Percentiles rank a stretch among this genome's conserved stretches.
These are phyloP conservation scores for Ispidina lecontei DNA, from an alignment of 2,797 vertebrate genomes.

Conservation along the genomic window DNA sequence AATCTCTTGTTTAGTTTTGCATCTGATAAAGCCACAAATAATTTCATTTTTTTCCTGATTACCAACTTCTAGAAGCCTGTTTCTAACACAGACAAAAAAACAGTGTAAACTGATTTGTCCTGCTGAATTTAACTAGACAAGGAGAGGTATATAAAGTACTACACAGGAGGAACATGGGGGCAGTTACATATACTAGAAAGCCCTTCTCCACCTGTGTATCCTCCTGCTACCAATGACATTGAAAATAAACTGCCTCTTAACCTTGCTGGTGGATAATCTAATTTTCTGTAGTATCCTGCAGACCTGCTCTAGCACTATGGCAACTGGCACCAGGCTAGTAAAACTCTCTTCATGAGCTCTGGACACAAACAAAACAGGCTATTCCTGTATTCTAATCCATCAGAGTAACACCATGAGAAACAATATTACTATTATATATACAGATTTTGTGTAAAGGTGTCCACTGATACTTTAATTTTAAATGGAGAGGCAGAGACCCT, in stretches of 20 bases:
- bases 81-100: background rate
- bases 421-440: rapidly evolving
- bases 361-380: background rate
- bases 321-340: background rate
- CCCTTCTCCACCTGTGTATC: background rate
- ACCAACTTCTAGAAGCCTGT: background rate
- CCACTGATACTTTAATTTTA: background rate
- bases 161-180: background rate
- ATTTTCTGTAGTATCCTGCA: background rate
- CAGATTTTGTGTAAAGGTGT: background rate
- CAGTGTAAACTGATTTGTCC: background rate
- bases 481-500: rapidly evolving
- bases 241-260: background rate
- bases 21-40: background rate
- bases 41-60: background rate
- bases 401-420: background rate
- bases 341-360: background rate
- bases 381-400: background rate
- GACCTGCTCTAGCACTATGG: background rate
- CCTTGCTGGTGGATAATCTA: background rate
- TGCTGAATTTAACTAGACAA: background rate
- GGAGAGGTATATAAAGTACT: background rate
- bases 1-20: background rate
- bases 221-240: background rate
- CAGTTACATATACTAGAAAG: background rate